Evolutionary conservation across 1,140 invertebrate species (phyloP).

Genomic region (Amyelois transitella): DNA sequence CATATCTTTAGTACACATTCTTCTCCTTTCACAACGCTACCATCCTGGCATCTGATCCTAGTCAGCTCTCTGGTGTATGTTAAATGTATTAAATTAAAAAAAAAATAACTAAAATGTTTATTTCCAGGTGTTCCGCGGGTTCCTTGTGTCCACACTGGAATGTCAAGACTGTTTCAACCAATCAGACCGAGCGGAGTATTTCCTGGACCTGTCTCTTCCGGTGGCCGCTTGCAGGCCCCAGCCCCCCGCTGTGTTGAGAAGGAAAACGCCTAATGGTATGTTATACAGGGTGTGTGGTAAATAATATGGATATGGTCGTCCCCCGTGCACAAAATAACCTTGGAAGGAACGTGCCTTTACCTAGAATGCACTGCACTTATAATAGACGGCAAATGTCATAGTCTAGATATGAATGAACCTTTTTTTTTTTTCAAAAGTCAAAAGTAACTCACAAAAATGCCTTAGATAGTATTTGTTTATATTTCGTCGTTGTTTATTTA

Average conservation of each 20-base stretch:
- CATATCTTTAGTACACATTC: no score
- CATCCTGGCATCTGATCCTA: no score
- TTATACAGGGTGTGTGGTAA: neutral
- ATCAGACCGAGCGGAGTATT: constrained; percentile 91
- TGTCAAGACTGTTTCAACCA: constrained; percentile 92
- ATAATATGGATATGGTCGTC: neutral
- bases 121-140: constrained; percentile 86
- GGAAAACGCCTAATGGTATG: constrained; percentile 70
- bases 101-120: no score
- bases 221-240: constrained; percentile 84
- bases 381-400: no score
- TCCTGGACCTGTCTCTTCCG: constrained; percentile 95
- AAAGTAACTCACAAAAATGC: no score
- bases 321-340: neutral
- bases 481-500: no score
- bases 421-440: no score
- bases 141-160: constrained; percentile 90
- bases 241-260: constrained; percentile 75
- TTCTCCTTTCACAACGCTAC: no score
- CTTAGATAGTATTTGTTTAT: no score
- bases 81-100: neutral
- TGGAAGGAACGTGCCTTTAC: no score
- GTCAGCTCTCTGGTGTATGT: neutral
- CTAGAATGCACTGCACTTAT: no score
- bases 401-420: no score